Conservation (phyloP, 2,797 vertebrate species). For the Setipinna tenuifilis region DNA sequence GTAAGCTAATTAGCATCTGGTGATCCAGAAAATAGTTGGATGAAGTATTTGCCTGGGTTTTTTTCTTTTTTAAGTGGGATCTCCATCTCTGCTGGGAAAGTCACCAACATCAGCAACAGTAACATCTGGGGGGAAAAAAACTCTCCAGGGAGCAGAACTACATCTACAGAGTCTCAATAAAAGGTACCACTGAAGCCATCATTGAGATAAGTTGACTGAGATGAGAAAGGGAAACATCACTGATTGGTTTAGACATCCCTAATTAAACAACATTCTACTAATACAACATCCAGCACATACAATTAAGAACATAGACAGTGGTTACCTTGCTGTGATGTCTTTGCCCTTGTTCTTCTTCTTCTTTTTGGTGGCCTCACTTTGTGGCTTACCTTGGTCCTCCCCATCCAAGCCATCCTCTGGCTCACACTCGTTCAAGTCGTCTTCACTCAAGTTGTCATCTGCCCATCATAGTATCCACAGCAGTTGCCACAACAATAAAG, state of each 20-base stretch:
- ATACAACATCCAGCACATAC: background rate
- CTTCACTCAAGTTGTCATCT: conserved; percentile 94
- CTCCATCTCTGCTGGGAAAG: background rate
- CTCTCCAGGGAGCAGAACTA: too few relatives aligned
- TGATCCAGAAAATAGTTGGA: too few relatives aligned
- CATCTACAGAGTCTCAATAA: background rate
- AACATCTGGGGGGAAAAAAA: too few relatives aligned
- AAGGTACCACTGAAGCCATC: background rate
- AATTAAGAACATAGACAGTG: background rate
- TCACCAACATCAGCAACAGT: background rate
- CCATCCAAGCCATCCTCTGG: conserved; percentile 82
- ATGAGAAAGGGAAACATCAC: background rate
- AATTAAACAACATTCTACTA: background rate
- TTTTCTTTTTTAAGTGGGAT: too few relatives aligned
- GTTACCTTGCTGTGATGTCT: conserved; percentile 69
- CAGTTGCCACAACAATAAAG: conserved; percentile 34
- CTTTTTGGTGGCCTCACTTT: conserved; percentile 50
- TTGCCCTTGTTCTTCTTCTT: conserved; percentile 67
- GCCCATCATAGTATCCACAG: conserved; percentile 35
- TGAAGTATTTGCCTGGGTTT: too few relatives aligned
- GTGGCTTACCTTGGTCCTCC: conserved; percentile 54
- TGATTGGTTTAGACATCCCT: background rate
- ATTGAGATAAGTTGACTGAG: background rate
- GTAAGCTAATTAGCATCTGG: too few relatives aligned
- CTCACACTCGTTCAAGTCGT: conserved; percentile 88